Evolutionary conservation across 2,888 invertebrate genomes (phyloP), one percentile per base, ranked within the genome.

Genomic region (Ectemnius lituratus): DNA sequence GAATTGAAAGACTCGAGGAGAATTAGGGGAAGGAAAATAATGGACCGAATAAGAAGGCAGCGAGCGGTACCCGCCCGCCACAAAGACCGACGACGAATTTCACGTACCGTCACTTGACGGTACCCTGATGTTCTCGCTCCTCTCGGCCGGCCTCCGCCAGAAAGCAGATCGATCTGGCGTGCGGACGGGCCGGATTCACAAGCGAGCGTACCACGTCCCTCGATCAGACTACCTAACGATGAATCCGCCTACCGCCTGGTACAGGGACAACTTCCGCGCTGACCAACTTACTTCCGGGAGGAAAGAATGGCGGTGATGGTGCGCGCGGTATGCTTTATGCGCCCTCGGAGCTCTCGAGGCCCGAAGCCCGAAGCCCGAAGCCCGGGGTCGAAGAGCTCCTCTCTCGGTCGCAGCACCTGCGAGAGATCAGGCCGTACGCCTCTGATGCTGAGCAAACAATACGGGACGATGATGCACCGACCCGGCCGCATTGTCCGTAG

Each of bases 401-500:
- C 73, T 79, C 73, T 70, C 77, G 73, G 78, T 79, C 79, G 65
- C 80, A 78, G 81, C 83, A 87, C 84, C 84, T 85, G 86, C 76
- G 73, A 80, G 82, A 84, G 85, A 84, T 83, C 80, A 70, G 80
- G 78, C 83, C 76, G 79, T 73, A 71, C 71, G 79, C 71, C 79
- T 75, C 52, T 52, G 75, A 84, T 83, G 86, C 79, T 80, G 81
- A 76, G 78, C 80, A 86, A 86, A 87, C 87, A 87, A 87, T 86
- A 87, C 83, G 84, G 75, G 78, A 81, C 85, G 87, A 86, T 87
- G 87, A 87, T 87, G 86, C 85, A 86, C 86, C 84, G 81, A 85
- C 82, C 78, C 76, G 76, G 60, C 73, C 80, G 82, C 81, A 87
- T 87, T 87, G 87, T 87, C 84, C 84, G 84, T 81, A 75, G 78